Evolutionary conservation across 2,888 invertebrate species (phyloP).

Genomic region (Fragum fragum): DNA sequence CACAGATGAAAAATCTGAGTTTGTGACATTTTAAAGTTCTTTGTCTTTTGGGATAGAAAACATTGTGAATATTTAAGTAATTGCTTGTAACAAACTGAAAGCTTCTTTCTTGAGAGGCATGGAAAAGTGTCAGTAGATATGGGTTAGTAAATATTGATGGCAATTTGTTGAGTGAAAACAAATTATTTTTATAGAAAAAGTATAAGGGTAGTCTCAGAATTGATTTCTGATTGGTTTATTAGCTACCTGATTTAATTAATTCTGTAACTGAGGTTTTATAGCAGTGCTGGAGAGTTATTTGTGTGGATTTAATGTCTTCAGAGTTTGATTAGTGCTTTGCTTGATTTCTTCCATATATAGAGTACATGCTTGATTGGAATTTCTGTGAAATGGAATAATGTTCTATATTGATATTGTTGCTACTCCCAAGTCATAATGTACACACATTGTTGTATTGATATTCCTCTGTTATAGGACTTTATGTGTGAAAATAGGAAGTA

Average conservation of each 20-base stretch:
- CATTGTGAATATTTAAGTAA: too few species aligned
- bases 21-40: too few species aligned
- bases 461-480: too few species aligned
- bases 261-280: slow-evolving; percentile 22
- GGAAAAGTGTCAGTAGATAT: too few species aligned
- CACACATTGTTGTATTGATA: too few species aligned
- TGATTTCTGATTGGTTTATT: slow-evolving; percentile 17
- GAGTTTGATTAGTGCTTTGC: slow-evolving; percentile 6
- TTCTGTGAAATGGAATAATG: slow-evolving; percentile 9
- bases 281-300: slow-evolving; percentile 13
- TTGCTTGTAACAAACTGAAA: too few species aligned
- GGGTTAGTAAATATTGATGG: slow-evolving; percentile 1
- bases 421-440: too few species aligned
- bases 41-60: too few species aligned
- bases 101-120: too few species aligned
- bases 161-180: neutral
- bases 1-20: too few species aligned
- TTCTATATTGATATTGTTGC: neutral
- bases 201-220: neutral
- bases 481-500: too few species aligned
- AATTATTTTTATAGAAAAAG: neutral
- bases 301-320: slow-evolving; percentile 1
- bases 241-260: slow-evolving; percentile 30
- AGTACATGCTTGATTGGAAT: neutral
- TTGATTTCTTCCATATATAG: slow-evolving; percentile 7